Base-by-base conservation (phyloP, 37 sponge, comb jelly and placozoan species). In the Mnemiopsis leidyi region DNA sequence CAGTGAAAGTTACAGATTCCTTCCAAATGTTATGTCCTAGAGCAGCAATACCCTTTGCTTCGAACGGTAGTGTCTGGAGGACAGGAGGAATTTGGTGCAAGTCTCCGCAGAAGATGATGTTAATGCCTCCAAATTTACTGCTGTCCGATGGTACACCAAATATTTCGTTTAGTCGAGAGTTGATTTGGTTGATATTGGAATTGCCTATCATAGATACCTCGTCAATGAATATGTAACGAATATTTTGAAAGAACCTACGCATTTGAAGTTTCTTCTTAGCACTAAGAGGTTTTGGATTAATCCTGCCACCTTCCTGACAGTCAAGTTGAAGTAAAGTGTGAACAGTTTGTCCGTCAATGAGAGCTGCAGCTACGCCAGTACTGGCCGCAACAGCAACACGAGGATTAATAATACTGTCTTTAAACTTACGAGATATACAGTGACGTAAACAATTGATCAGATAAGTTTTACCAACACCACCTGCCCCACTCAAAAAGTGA, bases 181-280 rank as follows among this genome's bases (percentile, higher is more conserved):
- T 71, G 20, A 71, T n/a, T 29, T 71, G 75, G n/a, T 71, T 71
- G 2, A 71, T 23, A 5, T 29, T 28, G 3, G 75, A 23, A 71
- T 71, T 71, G 3, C 75, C 75, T 7, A 71, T 18, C 75, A 71
- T 71, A 24, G 75, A 71, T 5, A 71, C 75, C 75, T 71, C 75
- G 30, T 71, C 75, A 23, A 71, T 71, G n/a, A 71, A 71, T 5
- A 71, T 71, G 30, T 28, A n/a, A 23, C 30, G 2, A 29, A 71
- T 71, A 13, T 48, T 48, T 13, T 48, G 61, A 13, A 48, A 48
- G 13, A 48, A 48, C 61, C 61, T 48, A 5, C 61, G 5, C 75
- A 71, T 71, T 5, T 28, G 5, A 29, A 29, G 20, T 5, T 28
- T 29, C 30, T 71, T 71, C 20, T 28, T 28, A 13, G 75, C 20